These are phyloP conservation scores for Drosophila navojoa DNA, from an alignment of 1,140 invertebrate genomes.

Conservation along the genomic window DNA sequence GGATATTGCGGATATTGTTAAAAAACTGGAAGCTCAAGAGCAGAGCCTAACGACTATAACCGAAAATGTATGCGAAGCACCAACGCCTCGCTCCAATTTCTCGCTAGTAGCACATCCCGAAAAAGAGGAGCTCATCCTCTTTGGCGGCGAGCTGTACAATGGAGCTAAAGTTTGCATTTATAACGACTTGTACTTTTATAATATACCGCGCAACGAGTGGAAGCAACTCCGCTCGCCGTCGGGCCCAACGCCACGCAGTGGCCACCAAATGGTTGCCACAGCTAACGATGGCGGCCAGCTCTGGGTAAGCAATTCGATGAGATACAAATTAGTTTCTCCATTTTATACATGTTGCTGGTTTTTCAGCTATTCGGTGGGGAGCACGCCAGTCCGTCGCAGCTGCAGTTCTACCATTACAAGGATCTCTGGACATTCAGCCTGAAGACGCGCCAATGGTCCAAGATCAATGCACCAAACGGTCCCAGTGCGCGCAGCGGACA, in stretches of 20 bases:
- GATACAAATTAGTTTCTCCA: neutral
- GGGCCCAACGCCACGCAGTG: constrained; percentile 92
- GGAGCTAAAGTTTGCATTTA: constrained; percentile 94
- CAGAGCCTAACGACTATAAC: constrained; percentile 87
- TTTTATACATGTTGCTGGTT: too few species aligned
- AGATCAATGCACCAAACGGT: constrained; percentile 88
- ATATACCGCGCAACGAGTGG: constrained; percentile 93
- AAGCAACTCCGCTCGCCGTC: constrained; percentile 90
- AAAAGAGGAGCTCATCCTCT: constrained; percentile 94
- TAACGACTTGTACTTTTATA: constrained; percentile 94
- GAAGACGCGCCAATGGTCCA: constrained; percentile 93
- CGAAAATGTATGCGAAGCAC: constrained; percentile 89
- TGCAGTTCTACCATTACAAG: constrained; percentile 97
- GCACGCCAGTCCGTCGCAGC: constrained; percentile 94
- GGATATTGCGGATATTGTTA: constrained; percentile 93
- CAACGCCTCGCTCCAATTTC: constrained; percentile 90
- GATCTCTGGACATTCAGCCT: constrained; percentile 95
- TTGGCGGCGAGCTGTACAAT: constrained; percentile 96
- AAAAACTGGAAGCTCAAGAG: constrained; percentile 92
- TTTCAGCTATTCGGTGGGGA: constrained; percentile 96
- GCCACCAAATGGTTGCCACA: constrained; percentile 92
- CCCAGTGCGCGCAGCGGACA: constrained; percentile 95
- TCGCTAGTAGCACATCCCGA: constrained; percentile 91
- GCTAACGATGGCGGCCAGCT: constrained; percentile 89
- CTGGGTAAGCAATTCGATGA: constrained; percentile 83